These are phyloP conservation scores for Pachymerium ferrugineum DNA, from an alignment of 2,888 invertebrate genomes.

Conservation along the genomic window DNA sequence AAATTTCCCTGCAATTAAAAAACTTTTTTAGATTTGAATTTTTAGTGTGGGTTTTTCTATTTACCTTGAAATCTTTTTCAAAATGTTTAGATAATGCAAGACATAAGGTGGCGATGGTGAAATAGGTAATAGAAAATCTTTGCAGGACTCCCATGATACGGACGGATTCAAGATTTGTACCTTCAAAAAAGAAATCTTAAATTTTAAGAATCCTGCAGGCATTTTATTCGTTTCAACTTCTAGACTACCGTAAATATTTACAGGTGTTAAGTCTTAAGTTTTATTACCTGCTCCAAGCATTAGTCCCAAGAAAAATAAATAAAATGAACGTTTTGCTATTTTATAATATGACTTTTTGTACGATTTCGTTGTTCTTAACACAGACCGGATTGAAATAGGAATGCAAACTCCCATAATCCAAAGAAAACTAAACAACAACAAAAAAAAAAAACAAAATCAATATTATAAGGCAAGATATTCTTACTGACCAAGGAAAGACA, in stretches of 20 bases:
- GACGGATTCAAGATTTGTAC: slow-evolving; percentile 38
- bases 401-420: slow-evolving; percentile 83
- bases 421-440: too few relatives aligned
- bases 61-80: not conserved
- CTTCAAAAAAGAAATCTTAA: not conserved
- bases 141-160: slow-evolving; percentile 54
- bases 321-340: slow-evolving; percentile 45
- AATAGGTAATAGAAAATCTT: slow-evolving; percentile 51
- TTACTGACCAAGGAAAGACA: slow-evolving; percentile 72
- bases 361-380: slow-evolving; percentile 58
- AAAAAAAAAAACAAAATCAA: not conserved
- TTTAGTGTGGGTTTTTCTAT: not conserved
- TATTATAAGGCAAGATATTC: not conserved
- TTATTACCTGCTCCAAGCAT: slow-evolving; percentile 37
- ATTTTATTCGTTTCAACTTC: too few relatives aligned
- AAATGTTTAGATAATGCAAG: slow-evolving; percentile 44
- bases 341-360: slow-evolving; percentile 40
- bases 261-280: too few relatives aligned
- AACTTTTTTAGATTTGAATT: not conserved
- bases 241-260: too few relatives aligned
- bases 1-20: too few relatives aligned
- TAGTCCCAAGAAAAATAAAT: slow-evolving; percentile 47
- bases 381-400: slow-evolving; percentile 64
- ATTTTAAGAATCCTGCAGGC: too few relatives aligned
- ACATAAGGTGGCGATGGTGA: slow-evolving; percentile 47